A percentile compares a stretch with the other conserved stretches of the same genome.
phyloP scores from a whole-genome alignment of 2,113 vertebrate genomes.

The Miniopterus natalensis region DNA sequence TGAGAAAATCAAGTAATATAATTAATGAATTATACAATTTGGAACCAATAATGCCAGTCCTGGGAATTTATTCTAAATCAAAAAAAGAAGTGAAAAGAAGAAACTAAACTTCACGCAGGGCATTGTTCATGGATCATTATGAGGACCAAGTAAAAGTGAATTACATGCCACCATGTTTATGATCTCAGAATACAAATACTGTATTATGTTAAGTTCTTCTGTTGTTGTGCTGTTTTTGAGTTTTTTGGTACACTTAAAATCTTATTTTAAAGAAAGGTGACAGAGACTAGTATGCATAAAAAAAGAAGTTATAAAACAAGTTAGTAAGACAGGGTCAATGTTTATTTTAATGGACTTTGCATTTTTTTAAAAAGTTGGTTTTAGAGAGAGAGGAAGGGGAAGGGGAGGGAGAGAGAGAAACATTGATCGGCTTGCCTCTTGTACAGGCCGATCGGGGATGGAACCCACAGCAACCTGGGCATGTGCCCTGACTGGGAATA shows the following conservation, averaged over 20 bases:
- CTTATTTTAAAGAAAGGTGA: conserved; percentile 43
- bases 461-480: no score
- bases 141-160: not conserved
- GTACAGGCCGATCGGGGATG: no score
- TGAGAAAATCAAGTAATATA: conserved; percentile 22
- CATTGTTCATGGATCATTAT: not conserved
- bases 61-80: conserved; percentile 41
- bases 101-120: not conserved
- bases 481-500: no score
- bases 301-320: not conserved
- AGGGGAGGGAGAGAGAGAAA: no score
- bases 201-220: not conserved
- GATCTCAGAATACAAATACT: not conserved
- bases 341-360: conserved; percentile 34
- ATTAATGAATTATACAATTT: not conserved
- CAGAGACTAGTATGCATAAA: not conserved
- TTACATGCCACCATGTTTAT: not conserved
- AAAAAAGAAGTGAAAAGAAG: not conserved
- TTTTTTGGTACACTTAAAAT: not conserved
- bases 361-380: no score
- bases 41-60: not conserved
- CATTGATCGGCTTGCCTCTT: no score
- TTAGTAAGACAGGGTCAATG: not conserved
- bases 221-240: not conserved
- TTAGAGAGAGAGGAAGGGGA: no score